Base-by-base conservation (phyloP, 2,797 vertebrate genomes). In the Botia almorhae region DNA sequence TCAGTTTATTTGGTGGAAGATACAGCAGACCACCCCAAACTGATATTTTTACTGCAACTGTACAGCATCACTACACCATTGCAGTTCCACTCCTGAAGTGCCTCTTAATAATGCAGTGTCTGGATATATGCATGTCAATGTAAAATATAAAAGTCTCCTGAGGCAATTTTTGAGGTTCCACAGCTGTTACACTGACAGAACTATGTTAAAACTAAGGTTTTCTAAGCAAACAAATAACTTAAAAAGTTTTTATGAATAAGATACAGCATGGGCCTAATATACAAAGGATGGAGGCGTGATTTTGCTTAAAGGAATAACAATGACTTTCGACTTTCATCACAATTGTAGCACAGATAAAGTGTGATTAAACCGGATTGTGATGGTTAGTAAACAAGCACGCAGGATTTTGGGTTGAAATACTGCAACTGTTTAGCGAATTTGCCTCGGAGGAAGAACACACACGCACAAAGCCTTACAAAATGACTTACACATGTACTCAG, bases 391-490 rank as follows among this genome's bases (percentile, higher is more conserved):
- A 65, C 17, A 65, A 43, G 7, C 29, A 29, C 29, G 29, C 4
- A 43, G 63, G 33, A 39, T n/a, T 36, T n/a, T 16, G 63, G 16
- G 1, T 39, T 39, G 16, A 39, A 39, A 65, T 39, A 39, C 63
- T 65, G 33, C 16, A 65, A n/a, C 63, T 39, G 63, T 65, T 65
- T 65, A 65, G 16, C 8, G 16, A 65, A 36, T n/a, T 36, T 0
- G 7, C 63, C 58, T 19, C 33, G 39, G 16, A 65, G 17, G n/a
- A 65, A 39, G 17, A 64, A 43, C 36, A 60, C 39, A 74, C 36
- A 70, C 67, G 72, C 21, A 71, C 67, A 61, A 56, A 53, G 69
- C 13, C 68, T 29, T 56, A 56, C 58, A 68, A 48, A 81, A 48
- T 46, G 16, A 55, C 60, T 68, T 13, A 55, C 29, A 61, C 29